phyloP scores from a whole-genome alignment of 2,797 vertebrate genomes.

The Gallinago nigripennis region DNA sequence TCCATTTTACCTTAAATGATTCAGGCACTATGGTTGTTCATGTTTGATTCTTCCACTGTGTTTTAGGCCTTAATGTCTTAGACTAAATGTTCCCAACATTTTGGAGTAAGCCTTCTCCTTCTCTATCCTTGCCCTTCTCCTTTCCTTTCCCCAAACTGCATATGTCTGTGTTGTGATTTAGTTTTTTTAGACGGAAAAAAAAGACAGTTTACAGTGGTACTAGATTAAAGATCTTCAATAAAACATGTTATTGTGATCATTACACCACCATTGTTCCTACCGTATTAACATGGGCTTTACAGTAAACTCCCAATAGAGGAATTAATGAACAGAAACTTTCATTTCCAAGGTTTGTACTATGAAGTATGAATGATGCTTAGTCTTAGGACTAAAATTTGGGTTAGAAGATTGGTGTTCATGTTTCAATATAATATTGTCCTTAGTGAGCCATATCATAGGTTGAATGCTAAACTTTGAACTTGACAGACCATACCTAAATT shows the following conservation, averaged over 20 bases:
- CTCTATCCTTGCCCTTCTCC: not conserved
- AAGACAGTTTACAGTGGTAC: not conserved
- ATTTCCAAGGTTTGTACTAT: not conserved
- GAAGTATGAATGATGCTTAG: not conserved
- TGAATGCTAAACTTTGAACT: not conserved
- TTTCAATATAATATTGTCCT: not conserved
- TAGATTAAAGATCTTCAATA: not conserved
- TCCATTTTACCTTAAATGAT: not conserved
- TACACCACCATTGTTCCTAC: not conserved
- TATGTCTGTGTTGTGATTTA: not conserved
- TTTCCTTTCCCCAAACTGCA: not conserved
- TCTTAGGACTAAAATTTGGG: not conserved
- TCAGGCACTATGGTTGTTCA: not conserved
- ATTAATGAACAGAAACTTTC: not conserved
- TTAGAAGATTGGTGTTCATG: not conserved
- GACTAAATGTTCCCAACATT: not conserved
- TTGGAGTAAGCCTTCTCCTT: not conserved
- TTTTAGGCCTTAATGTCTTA: not conserved
- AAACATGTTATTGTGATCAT: not conserved
- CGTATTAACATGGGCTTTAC: not conserved
- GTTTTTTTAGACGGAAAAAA: not conserved
- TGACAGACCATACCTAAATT: not conserved
- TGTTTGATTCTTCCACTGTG: not conserved
- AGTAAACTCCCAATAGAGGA: not conserved
- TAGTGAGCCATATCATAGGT: not conserved